Percentiles rank a stretch among this genome's conserved stretches.
phyloP scores from a whole-genome alignment of 2,797 vertebrate genomes.

The Sarcophilus harrisii region DNA sequence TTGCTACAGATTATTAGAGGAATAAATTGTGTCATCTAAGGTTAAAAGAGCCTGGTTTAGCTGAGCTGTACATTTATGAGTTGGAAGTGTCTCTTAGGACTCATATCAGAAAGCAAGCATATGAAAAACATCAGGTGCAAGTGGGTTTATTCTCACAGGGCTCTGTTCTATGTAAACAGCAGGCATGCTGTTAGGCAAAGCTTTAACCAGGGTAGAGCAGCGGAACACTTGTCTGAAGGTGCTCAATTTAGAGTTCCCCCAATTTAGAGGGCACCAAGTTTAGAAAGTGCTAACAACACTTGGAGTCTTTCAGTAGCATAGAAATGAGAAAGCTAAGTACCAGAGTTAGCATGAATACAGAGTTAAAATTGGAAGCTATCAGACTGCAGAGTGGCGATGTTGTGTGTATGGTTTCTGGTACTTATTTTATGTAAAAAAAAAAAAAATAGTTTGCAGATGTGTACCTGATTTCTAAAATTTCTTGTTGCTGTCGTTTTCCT shows the following conservation, averaged over 20 bases:
- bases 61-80: not conserved
- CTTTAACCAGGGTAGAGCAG: constrained; percentile 23
- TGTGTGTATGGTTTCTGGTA: not conserved
- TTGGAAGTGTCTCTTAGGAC: constrained; percentile 17
- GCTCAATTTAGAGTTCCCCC: not conserved
- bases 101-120: constrained; percentile 27
- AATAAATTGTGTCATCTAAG: constrained; percentile 16
- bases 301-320: not conserved
- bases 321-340: not conserved
- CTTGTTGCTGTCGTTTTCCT: not conserved
- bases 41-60: constrained; percentile 48
- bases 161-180: constrained; percentile 15
- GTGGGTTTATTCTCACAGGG: not conserved
- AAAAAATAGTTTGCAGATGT: not conserved
- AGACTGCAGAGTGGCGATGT: not conserved
- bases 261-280: not conserved
- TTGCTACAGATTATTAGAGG: constrained; percentile 14
- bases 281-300: not conserved
- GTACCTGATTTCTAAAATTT: not conserved
- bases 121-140: constrained; percentile 23
- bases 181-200: constrained; percentile 11
- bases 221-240: not conserved
- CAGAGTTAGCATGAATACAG: not conserved
- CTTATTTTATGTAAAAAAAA: not conserved
- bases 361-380: not conserved